These are phyloP conservation scores for Anarrhichthys ocellatus DNA, from an alignment of 2,113 vertebrate genomes.

Conservation along the genomic window DNA sequence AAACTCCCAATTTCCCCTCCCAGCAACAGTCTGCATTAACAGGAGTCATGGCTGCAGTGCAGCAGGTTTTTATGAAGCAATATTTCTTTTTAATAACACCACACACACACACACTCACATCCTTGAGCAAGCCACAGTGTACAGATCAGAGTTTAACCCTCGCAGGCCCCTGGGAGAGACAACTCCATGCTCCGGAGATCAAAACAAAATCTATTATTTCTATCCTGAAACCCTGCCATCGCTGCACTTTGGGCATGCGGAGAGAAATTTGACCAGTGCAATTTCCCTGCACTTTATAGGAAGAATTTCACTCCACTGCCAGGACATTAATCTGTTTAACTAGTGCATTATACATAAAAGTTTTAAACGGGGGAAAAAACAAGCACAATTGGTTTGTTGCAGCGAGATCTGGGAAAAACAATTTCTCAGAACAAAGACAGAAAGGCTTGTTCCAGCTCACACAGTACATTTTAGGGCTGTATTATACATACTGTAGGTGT, in stretches of 20 bases:
- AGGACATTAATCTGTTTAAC: constrained; percentile 53
- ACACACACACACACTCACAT: constrained; percentile 57
- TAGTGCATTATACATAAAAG: constrained; percentile 39
- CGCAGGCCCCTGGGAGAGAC: constrained; percentile 56
- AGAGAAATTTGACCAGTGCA: constrained; percentile 44
- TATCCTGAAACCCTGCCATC: constrained; percentile 51
- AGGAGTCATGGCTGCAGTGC: constrained; percentile 62
- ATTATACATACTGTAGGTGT: neutral
- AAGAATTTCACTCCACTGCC: constrained; percentile 28
- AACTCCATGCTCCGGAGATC: constrained; percentile 49
- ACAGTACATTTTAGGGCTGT: neutral
- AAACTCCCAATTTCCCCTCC: constrained; percentile 46
- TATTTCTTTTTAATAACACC: constrained; percentile 81
- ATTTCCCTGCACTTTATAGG: constrained; percentile 47
- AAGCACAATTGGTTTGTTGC: constrained; percentile 30
- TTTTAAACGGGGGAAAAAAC: constrained; percentile 25
- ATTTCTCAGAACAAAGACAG: constrained; percentile 4
- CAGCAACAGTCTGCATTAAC: constrained; percentile 62
- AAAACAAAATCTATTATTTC: constrained; percentile 66
- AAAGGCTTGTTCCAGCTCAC: neutral
- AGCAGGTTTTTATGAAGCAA: constrained; percentile 79
- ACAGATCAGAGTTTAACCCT: constrained; percentile 76
- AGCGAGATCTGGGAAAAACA: constrained; percentile 4
- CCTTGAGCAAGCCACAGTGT: constrained; percentile 67
- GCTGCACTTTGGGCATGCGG: constrained; percentile 41